A percentile compares a stretch with the other conserved stretches of the same genome.
Conservation (phyloP, 2,113 vertebrate species). For the Prinia subflava region DNA sequence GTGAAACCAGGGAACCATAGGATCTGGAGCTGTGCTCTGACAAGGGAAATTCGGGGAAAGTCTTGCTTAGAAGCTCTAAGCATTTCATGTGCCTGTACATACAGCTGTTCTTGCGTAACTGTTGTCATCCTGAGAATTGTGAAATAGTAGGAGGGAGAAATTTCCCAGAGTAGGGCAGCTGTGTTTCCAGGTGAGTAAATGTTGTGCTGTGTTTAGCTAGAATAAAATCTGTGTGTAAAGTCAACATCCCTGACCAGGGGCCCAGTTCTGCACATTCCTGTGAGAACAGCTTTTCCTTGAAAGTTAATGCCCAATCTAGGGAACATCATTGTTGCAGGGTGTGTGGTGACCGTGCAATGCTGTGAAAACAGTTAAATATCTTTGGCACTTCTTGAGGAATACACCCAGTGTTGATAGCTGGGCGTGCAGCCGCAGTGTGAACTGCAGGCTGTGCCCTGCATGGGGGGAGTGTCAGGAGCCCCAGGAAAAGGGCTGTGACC, state of each 20-base stretch:
- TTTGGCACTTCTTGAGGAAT: background rate
- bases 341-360: background rate
- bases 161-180: background rate
- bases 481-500: background rate
- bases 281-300: background rate
- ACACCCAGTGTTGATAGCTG: background rate
- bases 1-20: background rate
- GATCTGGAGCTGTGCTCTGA: background rate
- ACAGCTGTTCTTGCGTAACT: background rate
- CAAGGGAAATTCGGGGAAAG: background rate
- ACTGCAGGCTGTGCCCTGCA: background rate
- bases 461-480: background rate
- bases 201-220: background rate
- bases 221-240: background rate
- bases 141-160: background rate
- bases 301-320: background rate
- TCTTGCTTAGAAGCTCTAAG: background rate
- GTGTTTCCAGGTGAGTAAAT: background rate
- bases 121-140: background rate
- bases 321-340: background rate
- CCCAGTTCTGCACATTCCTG: background rate
- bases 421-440: background rate
- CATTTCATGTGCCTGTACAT: background rate
- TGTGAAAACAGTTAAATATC: background rate
- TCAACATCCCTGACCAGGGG: background rate